phyloP scores from a whole-genome alignment of 1,140 invertebrate genomes.

The Spodoptera litura region DNA sequence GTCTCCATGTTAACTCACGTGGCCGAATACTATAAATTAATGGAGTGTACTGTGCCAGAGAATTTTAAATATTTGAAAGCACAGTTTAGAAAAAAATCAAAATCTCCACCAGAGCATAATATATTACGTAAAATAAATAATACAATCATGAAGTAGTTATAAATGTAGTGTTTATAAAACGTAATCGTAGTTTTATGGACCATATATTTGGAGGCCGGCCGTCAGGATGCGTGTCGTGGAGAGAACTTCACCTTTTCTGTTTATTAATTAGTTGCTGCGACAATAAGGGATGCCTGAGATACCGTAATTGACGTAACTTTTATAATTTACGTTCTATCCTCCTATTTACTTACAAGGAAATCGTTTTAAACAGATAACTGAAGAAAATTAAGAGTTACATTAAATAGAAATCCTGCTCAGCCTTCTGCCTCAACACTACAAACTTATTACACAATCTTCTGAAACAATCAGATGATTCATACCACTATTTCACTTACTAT shows the following conservation, averaged over 20 bases:
- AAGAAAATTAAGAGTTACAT: no score
- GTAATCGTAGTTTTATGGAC: conserved; percentile 83
- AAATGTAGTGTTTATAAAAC: conserved; percentile 86
- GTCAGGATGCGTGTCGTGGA: conserved; percentile 55
- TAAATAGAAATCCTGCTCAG: no score
- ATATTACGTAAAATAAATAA: conserved; percentile 86
- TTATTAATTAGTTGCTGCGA: conserved; percentile 74
- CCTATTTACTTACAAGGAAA: no score
- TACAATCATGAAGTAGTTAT: conserved; percentile 85
- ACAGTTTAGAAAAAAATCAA: conserved; percentile 82
- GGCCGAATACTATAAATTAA: conserved; percentile 83
- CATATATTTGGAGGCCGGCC: conserved; percentile 79
- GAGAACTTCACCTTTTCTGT: conserved; percentile 69
- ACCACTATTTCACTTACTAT: no score
- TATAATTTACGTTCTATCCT: no score
- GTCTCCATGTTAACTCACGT: conserved; percentile 60
- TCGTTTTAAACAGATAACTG: no score
- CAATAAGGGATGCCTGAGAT: conserved; percentile 37
- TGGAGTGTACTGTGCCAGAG: conserved; percentile 81
- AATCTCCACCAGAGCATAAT: conserved; percentile 81
- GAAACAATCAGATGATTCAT: no score
- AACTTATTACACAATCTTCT: no score
- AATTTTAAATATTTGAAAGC: conserved; percentile 86
- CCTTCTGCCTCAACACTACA: no score
- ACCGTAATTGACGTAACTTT: conserved; percentile 41